These are phyloP conservation scores for Heliconius ismenius DNA, from an alignment of 2,888 invertebrate species.

Conservation along the genomic window DNA sequence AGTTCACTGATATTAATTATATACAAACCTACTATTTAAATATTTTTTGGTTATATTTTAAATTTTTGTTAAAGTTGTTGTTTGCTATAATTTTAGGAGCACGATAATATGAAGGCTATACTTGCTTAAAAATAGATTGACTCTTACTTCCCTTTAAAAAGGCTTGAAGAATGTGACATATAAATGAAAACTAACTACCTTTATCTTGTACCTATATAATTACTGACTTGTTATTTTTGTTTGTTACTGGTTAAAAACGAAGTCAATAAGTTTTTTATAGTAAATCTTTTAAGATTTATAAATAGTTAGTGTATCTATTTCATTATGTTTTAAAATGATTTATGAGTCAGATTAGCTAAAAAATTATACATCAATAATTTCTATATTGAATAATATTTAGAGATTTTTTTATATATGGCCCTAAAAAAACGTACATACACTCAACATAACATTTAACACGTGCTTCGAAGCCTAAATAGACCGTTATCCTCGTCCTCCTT, in stretches of 20 bases:
- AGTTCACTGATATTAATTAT: neutral
- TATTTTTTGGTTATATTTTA: neutral
- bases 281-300: too few relatives aligned
- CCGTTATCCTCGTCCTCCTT: neutral
- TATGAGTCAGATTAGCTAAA: too few relatives aligned
- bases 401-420: neutral
- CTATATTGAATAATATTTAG: neutral
- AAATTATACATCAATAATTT: neutral
- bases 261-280: too few relatives aligned
- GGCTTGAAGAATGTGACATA: neutral
- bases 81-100: neutral
- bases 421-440: neutral
- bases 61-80: neutral
- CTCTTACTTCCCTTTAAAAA: neutral
- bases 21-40: neutral
- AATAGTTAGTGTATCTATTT: too few relatives aligned
- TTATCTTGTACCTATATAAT: neutral
- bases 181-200: neutral
- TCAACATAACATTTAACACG: neutral
- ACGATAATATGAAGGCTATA: neutral
- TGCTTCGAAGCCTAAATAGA: too few relatives aligned
- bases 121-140: slow-evolving; percentile 4
- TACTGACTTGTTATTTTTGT: neutral
- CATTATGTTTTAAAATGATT: too few relatives aligned
- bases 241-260: too few relatives aligned